Conservation (phyloP, 2,113 vertebrate genomes). For the Heterotis niloticus region DNA sequence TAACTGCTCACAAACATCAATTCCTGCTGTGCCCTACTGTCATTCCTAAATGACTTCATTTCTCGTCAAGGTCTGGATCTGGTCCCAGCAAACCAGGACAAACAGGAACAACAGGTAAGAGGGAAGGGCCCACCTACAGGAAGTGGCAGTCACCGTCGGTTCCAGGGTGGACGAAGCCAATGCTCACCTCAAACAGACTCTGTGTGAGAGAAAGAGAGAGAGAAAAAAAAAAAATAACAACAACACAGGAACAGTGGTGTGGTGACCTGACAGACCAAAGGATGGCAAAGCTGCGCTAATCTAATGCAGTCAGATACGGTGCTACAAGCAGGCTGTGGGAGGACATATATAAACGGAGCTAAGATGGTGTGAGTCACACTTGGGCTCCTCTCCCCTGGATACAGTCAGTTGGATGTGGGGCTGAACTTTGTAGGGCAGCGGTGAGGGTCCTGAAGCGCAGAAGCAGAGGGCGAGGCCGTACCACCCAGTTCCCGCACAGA, state of each 20-base stretch:
- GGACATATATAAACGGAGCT: background rate
- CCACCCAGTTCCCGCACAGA: background rate
- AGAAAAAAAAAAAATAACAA: background rate
- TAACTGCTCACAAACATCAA: too few relatives aligned
- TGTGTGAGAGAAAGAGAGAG: constrained; percentile 49
- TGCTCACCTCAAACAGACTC: constrained; percentile 86
- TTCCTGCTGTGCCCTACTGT: too few relatives aligned
- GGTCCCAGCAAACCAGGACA: background rate
- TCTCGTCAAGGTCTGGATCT: background rate
- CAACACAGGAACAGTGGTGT: background rate
- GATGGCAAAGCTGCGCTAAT: too few relatives aligned
- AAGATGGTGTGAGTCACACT: background rate
- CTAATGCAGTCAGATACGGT: too few relatives aligned
- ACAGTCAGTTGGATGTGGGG: background rate
- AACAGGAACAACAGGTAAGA: background rate
- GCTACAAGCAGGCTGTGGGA: background rate
- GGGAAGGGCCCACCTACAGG: constrained; percentile 72
- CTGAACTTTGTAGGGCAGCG: background rate
- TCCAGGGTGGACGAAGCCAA: constrained; percentile 85
- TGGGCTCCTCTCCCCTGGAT: too few relatives aligned
- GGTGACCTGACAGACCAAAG: background rate
- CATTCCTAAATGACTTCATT: background rate
- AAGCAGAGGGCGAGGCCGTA: background rate
- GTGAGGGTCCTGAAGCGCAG: background rate
- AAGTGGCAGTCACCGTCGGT: constrained; percentile 90